Percentiles rank a stretch among this genome's conserved stretches.
Evolutionary conservation across 2,113 vertebrate species (phyloP).

Genomic region (Mixornis gularis): DNA sequence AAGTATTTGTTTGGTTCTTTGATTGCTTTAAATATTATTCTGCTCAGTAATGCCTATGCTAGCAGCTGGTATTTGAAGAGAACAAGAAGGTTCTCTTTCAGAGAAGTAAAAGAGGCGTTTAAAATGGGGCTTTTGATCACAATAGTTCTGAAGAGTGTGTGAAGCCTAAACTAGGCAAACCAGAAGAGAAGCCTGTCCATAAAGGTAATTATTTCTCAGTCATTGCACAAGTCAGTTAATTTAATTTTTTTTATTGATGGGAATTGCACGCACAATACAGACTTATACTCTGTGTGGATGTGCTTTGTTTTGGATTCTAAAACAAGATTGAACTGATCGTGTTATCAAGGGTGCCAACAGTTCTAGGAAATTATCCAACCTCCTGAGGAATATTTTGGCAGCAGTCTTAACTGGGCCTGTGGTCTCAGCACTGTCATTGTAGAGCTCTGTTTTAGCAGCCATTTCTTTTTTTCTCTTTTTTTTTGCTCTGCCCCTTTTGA

Average conservation of each 20-base stretch:
- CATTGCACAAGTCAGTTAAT: neutral
- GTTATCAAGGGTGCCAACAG: neutral
- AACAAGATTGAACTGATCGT: neutral
- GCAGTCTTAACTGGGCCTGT: neutral
- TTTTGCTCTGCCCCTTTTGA: rapidly evolving
- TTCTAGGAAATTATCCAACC: neutral
- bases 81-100: neutral
- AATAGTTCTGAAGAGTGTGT: neutral
- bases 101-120: neutral
- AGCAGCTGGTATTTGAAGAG: neutral
- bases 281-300: neutral
- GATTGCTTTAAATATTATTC: neutral
- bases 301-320: neutral
- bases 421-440: neutral
- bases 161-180: neutral
- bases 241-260: neutral
- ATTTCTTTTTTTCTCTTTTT: neutral
- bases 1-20: neutral
- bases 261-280: neutral
- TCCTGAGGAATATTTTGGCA: neutral
- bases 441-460: neutral
- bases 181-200: neutral
- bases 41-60: neutral
- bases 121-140: neutral
- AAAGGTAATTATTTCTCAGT: neutral